Conservation (phyloP, 2,888 invertebrate genomes). For the Cylloceria caligata region DNA sequence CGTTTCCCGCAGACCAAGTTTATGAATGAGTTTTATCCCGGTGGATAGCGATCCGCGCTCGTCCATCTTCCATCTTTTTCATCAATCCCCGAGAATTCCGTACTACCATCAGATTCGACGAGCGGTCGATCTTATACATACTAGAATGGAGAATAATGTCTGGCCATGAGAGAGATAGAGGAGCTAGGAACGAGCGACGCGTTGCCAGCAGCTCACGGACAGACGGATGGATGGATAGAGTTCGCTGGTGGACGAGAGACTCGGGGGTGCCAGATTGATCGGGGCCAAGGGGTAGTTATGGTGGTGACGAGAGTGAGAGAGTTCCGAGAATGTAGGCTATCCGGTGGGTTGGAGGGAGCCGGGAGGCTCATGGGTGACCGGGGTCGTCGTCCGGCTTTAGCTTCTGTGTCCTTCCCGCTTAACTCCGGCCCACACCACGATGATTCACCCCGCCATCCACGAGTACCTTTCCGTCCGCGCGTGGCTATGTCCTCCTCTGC, state of each 20-base stretch:
- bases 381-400: slow-evolving; percentile 78
- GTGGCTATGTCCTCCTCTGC: slow-evolving; percentile 44
- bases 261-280: slow-evolving; percentile 77
- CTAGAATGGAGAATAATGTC: slow-evolving; percentile 69
- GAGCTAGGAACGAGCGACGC: slow-evolving; percentile 57
- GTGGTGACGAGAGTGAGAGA: slow-evolving; percentile 70
- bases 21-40: slow-evolving; percentile 62
- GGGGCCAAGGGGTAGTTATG: slow-evolving; percentile 76
- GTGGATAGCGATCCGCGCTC: slow-evolving; percentile 60
- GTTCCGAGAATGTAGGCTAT: slow-evolving; percentile 65
- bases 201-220: slow-evolving; percentile 65
- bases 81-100: slow-evolving; percentile 64
- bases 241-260: slow-evolving; percentile 63
- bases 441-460: slow-evolving; percentile 34
- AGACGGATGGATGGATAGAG: slow-evolving; percentile 66
- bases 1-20: slow-evolving; percentile 61
- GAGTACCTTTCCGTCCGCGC: slow-evolving; percentile 31
- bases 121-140: slow-evolving; percentile 57
- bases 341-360: slow-evolving; percentile 57
- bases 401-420: slow-evolving; percentile 72
- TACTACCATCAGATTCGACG: slow-evolving; percentile 58
- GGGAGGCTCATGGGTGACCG: slow-evolving; percentile 75
- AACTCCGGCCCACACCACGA: slow-evolving; percentile 57
- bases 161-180: slow-evolving; percentile 38
- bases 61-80: slow-evolving; percentile 68